phyloP scores from a whole-genome alignment of 1,140 invertebrate genomes.

The Cotesia chilonis region DNA sequence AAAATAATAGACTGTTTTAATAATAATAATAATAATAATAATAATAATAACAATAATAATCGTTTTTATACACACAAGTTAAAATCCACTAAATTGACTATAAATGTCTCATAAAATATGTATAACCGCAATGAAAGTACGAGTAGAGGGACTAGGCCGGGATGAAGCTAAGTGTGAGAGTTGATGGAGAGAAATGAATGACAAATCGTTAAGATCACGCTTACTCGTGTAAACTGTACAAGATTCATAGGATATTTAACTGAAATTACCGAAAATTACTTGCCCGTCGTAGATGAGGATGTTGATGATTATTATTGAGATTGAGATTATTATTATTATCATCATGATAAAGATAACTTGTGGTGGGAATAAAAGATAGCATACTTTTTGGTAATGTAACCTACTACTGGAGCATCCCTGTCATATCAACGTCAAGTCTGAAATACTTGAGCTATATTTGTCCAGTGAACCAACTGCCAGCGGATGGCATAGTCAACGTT shows the following conservation, averaged over 20 bases:
- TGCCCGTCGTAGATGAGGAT: slow-evolving; percentile 1
- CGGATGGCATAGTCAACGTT: slow-evolving; percentile 28
- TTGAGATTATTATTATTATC: no score
- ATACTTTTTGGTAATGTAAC: background rate
- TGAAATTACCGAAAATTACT: no score
- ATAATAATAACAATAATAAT: slow-evolving; percentile 45
- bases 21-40: no score
- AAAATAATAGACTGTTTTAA: slow-evolving; percentile 31
- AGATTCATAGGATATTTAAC: no score
- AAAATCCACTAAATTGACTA: background rate
- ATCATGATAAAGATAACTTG: background rate
- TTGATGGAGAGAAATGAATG: no score
- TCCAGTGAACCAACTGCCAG: slow-evolving; percentile 43
- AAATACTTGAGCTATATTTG: slow-evolving; percentile 56
- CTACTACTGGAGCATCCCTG: slow-evolving; percentile 38
- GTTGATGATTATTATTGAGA: background rate
- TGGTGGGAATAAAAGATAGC: background rate
- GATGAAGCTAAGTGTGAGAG: no score
- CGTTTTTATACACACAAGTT: background rate
- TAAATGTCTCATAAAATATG: slow-evolving; percentile 4
- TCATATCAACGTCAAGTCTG: slow-evolving; percentile 57
- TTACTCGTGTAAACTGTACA: no score
- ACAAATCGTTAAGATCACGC: no score
- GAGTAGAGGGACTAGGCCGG: no score
- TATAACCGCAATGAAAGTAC: background rate